These are phyloP conservation scores for Leuctra nigra DNA, from an alignment of 2,888 invertebrate species.

Conservation along the genomic window DNA sequence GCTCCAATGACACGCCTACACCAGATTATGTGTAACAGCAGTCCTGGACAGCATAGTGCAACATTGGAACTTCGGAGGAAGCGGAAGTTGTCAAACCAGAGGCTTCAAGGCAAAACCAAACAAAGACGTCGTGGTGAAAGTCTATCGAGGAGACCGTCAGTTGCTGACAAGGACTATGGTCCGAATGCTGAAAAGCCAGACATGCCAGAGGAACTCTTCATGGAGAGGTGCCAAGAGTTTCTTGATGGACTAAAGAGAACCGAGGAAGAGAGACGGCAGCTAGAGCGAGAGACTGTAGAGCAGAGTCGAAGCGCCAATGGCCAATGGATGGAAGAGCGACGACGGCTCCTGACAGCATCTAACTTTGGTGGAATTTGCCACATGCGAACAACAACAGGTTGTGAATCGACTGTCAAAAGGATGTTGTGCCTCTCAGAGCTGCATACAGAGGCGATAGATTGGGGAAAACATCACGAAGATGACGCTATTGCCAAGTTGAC, in stretches of 20 bases:
- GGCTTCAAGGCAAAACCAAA: background rate
- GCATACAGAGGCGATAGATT: background rate
- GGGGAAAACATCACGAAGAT: too few relatives aligned
- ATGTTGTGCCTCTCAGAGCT: background rate
- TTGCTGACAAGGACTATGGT: conserved; percentile 2
- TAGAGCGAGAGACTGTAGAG: conserved; percentile 18
- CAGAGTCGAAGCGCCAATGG: too few relatives aligned
- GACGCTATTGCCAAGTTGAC: background rate
- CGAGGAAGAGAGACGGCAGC: conserved; percentile 33
- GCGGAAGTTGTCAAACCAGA: background rate
- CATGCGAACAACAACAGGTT: background rate
- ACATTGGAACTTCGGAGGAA: conserved; percentile 1
- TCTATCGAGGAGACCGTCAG: background rate
- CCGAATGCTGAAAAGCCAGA: background rate
- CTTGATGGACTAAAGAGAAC: background rate
- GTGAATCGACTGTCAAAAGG: background rate
- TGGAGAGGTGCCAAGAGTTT: background rate
- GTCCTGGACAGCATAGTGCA: background rate
- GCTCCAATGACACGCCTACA: background rate
- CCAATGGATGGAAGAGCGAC: too few relatives aligned
- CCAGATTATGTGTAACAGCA: background rate
- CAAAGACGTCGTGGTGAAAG: background rate
- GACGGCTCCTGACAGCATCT: too few relatives aligned
- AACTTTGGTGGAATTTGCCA: background rate
- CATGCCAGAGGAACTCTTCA: too few relatives aligned